Conservation (phyloP, 2,113 vertebrate genomes). For the Lophotis ruficrista region DNA sequence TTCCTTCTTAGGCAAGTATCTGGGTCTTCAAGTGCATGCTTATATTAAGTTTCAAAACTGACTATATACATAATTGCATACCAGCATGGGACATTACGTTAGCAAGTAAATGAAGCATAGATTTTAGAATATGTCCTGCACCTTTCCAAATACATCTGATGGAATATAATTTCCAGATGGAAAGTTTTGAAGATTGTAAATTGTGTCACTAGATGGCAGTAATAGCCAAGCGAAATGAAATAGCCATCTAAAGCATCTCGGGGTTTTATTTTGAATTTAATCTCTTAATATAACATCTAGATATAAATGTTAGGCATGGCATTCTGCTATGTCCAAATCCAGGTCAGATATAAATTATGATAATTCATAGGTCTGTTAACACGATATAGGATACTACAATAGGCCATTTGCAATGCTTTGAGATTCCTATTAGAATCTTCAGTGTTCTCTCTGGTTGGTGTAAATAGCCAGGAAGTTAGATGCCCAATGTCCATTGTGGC, state of each 20-base stretch:
- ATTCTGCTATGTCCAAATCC: neutral
- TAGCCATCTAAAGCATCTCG: neutral
- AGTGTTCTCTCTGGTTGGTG: neutral
- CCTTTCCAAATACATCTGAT: neutral
- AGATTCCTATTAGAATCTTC: neutral
- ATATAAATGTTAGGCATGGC: neutral
- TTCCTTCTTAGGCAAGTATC: neutral
- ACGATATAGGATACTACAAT: neutral
- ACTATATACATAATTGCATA: neutral
- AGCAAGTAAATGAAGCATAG: neutral
- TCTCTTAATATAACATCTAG: neutral
- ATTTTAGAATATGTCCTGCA: neutral
- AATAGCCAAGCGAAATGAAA: conserved; percentile 16
- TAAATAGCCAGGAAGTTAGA: neutral
- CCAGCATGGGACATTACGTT: neutral
- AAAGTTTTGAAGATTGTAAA: neutral
- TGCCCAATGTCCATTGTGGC: neutral
- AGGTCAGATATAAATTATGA: neutral
- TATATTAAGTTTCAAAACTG: neutral
- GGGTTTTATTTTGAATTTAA: neutral
- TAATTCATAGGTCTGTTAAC: neutral
- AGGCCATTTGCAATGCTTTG: neutral
- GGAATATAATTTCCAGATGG: neutral
- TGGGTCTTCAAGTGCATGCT: neutral
- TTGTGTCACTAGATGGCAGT: conserved; percentile 65